A percentile compares a stretch with the other conserved stretches of the same genome.
Conservation (phyloP, 2,797 vertebrate genomes). For the Esox masquinongy region DNA sequence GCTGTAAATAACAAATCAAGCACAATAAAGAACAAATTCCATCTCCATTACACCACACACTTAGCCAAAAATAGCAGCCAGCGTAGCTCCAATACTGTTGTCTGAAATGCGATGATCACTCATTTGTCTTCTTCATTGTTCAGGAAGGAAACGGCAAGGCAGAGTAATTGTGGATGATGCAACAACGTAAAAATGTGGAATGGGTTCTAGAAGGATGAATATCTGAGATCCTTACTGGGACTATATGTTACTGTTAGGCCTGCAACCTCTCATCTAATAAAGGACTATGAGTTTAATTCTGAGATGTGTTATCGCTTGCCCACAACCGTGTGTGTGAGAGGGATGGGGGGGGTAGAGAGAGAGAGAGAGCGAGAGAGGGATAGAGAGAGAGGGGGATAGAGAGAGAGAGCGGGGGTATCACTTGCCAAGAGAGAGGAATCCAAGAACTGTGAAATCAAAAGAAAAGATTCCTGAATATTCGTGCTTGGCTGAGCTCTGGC, state of each 20-base stretch:
- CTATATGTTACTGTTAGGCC: conserved; percentile 46
- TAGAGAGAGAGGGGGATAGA: no score
- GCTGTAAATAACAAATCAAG: conserved; percentile 4
- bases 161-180: conserved; percentile 34
- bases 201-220: conserved; percentile 27
- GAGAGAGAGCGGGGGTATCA: not conserved
- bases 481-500: conserved; percentile 26
- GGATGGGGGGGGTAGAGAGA: no score
- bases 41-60: conserved; percentile 9
- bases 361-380: no score
- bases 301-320: conserved; percentile 24
- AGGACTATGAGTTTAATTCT: conserved; percentile 23
- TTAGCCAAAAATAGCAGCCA: conserved; percentile 33
- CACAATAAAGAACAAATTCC: conserved; percentile 20
- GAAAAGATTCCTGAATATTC: conserved; percentile 36
- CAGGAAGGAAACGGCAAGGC: conserved; percentile 10
- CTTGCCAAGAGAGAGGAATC: conserved; percentile 22
- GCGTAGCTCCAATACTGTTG: not conserved
- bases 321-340: not conserved
- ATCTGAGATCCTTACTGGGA: conserved; percentile 42
- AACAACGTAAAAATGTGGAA: conserved; percentile 41
- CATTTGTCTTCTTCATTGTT: conserved; percentile 30
- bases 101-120: conserved; percentile 31
- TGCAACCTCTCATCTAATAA: conserved; percentile 44
- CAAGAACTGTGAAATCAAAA: conserved; percentile 42